A percentile compares a stretch with the other conserved stretches of the same genome.
Conservation (phyloP, 1,140 invertebrate genomes). For the Mercenaria mercenaria region DNA sequence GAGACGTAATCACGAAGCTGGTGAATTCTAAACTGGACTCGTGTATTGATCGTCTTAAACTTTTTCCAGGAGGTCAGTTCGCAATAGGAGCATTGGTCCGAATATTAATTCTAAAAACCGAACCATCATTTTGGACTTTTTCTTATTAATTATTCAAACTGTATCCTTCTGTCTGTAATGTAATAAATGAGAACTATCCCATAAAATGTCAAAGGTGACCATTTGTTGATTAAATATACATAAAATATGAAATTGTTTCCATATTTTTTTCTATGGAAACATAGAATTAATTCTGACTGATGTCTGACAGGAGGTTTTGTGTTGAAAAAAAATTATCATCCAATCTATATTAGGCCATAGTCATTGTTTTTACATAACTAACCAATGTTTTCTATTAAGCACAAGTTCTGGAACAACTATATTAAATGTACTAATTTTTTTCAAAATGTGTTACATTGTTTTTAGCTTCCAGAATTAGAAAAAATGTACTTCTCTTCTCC, state of each 20-base stretch:
- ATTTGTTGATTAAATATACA: conserved; percentile 70
- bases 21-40: conserved; percentile 30
- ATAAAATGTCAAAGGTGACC: conserved; percentile 62
- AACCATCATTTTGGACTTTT: conserved; percentile 60
- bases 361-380: too few relatives aligned
- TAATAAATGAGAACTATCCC: conserved; percentile 55
- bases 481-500: too few relatives aligned
- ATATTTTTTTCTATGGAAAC: conserved; percentile 12
- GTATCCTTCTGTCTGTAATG: conserved; percentile 49
- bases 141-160: conserved; percentile 60
- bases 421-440: too few relatives aligned
- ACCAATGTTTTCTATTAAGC: too few relatives aligned
- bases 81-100: background rate
- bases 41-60: conserved; percentile 47
- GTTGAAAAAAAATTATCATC: background rate
- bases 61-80: conserved; percentile 40
- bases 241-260: conserved; percentile 63
- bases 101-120: conserved; percentile 62
- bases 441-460: too few relatives aligned
- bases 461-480: too few relatives aligned
- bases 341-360: too few relatives aligned
- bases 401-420: too few relatives aligned
- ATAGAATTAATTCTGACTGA: background rate
- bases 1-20: background rate
- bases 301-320: background rate